Evolutionary conservation across 2,888 invertebrate species (phyloP).

Genomic region (Caenorhabditis zanzibari): DNA sequence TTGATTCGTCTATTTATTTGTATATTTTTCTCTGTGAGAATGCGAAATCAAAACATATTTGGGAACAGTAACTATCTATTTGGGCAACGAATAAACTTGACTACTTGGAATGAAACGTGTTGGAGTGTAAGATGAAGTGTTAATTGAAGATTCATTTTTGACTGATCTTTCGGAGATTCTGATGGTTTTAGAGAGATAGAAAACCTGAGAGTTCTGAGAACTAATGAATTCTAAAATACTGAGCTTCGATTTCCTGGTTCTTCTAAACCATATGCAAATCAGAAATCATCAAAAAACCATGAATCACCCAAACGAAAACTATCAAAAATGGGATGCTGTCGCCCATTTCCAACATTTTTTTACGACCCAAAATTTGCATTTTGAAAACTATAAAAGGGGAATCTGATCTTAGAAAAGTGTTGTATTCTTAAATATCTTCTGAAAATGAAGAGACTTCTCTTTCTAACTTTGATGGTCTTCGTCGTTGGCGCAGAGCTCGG

Average conservation of each 20-base stretch:
- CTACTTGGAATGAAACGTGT: neutral
- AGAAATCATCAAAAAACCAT: neutral
- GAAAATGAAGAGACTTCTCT: neutral
- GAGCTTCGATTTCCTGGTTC: neutral
- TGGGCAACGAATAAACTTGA: neutral
- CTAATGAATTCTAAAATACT: too few relatives aligned
- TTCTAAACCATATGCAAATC: neutral
- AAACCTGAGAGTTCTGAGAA: too few relatives aligned
- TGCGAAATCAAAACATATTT: neutral
- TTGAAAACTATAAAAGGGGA: neutral
- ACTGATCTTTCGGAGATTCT: neutral
- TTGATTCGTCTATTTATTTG: neutral
- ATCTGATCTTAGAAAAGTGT: neutral
- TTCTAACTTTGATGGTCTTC: neutral
- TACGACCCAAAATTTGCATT: neutral
- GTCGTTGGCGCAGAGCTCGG: neutral
- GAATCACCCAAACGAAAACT: neutral
- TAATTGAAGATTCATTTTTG: too few relatives aligned
- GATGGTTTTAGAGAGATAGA: too few relatives aligned
- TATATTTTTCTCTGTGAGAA: slow-evolving; percentile 1
- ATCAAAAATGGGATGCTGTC: neutral
- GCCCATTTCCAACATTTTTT: neutral
- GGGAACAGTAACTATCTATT: too few relatives aligned
- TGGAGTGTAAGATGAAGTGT: too few relatives aligned
- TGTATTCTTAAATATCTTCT: neutral